Conservation (phyloP, 2,888 invertebrate genomes). For the Spodoptera picta region DNA sequence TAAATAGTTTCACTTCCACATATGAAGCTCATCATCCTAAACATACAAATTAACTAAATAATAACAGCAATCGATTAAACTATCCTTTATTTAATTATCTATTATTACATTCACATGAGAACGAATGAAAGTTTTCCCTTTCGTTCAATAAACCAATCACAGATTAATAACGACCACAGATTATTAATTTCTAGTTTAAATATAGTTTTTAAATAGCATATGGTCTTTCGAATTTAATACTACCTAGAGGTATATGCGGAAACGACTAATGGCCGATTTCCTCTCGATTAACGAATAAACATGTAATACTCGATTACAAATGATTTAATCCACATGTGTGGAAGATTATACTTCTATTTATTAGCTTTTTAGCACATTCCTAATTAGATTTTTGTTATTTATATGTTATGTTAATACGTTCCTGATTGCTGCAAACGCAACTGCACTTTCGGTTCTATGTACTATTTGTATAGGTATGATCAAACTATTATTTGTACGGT, state of each 20-base stretch:
- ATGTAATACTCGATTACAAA: slow-evolving; percentile 46
- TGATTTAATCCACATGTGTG: slow-evolving; percentile 40
- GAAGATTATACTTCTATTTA: slow-evolving; percentile 21
- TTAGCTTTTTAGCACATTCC: slow-evolving; percentile 20
- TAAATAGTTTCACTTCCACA: no score
- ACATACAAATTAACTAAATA: no score
- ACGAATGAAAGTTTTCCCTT: slow-evolving; percentile 37
- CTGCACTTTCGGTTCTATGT: no score
- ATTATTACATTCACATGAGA: slow-evolving; percentile 24
- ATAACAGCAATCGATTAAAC: slow-evolving; percentile 11
- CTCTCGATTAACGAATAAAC: slow-evolving; percentile 44
- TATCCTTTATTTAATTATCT: slow-evolving; percentile 15
- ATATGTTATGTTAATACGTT: no score
- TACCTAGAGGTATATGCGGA: slow-evolving; percentile 49
- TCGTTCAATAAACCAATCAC: slow-evolving; percentile 26
- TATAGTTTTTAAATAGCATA: slow-evolving; percentile 37
- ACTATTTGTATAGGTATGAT: no score
- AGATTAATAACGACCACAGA: slow-evolving; percentile 39
- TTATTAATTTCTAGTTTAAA: slow-evolving; percentile 25
- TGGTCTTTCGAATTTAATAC: slow-evolving; percentile 42
- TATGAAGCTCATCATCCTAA: no score
- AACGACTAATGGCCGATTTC: slow-evolving; percentile 52
- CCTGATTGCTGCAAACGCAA: no score
- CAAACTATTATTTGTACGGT: no score
- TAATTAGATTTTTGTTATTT: not conserved